Conservation (phyloP, 2,888 invertebrate species). For the Trachelus iudaicus region DNA sequence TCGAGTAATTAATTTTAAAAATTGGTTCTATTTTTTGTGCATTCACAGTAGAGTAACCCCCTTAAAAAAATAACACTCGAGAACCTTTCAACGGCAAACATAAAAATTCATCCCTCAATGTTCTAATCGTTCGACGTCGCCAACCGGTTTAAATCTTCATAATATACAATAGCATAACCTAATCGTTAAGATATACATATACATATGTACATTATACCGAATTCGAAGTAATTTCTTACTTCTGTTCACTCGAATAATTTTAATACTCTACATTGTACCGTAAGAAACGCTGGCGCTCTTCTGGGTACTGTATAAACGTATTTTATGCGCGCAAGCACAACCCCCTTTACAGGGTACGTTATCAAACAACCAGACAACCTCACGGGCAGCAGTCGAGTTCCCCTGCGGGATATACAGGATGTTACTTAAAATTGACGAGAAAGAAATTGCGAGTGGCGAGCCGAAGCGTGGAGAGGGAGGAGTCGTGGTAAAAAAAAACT, state of each 20-base stretch:
- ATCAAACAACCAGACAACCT: neutral
- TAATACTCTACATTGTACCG: neutral
- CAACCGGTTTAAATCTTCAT: too few species aligned
- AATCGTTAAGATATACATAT: too few species aligned
- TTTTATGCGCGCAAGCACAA: neutral
- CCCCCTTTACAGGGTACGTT: neutral
- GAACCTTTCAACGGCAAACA: too few species aligned
- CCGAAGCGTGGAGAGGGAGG: neutral
- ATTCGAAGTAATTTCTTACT: neutral
- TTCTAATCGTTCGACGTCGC: too few species aligned
- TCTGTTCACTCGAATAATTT: neutral
- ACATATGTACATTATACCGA: neutral
- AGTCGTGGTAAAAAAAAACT: neutral
- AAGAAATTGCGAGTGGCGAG: neutral
- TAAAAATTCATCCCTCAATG: too few species aligned
- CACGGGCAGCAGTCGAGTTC: neutral
- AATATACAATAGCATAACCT: too few species aligned
- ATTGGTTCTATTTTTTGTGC: too few species aligned
- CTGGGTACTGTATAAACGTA: neutral
- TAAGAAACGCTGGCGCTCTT: neutral
- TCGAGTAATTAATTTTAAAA: too few species aligned
- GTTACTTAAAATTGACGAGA: neutral
- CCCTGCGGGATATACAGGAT: neutral
- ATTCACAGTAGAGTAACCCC: too few species aligned
- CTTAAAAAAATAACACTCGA: too few species aligned